Evolutionary conservation across 1,140 invertebrate species (phyloP).

Genomic region (Lordiphosa clarofinis): DNA sequence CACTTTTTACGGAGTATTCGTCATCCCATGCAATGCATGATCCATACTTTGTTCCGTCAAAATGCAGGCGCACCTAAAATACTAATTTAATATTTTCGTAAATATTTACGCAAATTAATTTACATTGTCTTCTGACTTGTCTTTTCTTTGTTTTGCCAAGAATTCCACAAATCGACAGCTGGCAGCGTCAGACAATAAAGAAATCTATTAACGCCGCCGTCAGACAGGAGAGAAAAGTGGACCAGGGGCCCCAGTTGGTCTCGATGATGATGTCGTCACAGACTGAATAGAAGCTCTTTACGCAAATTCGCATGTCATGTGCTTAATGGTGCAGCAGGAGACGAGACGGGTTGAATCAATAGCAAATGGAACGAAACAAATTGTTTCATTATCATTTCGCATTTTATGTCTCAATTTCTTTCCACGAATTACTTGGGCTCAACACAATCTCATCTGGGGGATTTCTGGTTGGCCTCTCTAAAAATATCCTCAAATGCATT

Average conservation of each 20-base stretch:
- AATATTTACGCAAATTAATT: constrained; percentile 69
- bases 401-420: constrained; percentile 46
- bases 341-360: background rate
- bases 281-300: constrained; percentile 18
- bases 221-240: constrained; percentile 38
- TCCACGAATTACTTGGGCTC: constrained; percentile 34
- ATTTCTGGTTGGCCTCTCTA: constrained; percentile 19
- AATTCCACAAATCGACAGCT: constrained; percentile 24
- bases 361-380: background rate
- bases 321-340: constrained; percentile 38
- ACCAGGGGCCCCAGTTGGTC: constrained; percentile 42
- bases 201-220: constrained; percentile 32
- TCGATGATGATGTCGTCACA: constrained; percentile 35
- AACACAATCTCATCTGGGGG: constrained; percentile 5
- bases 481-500: constrained; percentile 53
- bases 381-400: constrained; percentile 17
- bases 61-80: constrained; percentile 51
- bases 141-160: constrained; percentile 27
- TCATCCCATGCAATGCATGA: constrained; percentile 16
- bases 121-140: constrained; percentile 30
- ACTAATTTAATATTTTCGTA: constrained; percentile 52
- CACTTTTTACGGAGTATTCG: background rate
- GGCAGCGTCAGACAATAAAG: constrained; percentile 35
- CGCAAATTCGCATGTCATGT: constrained; percentile 44
- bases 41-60: constrained; percentile 24